phyloP scores from a whole-genome alignment of 2,797 vertebrate species.

The Smutsia temminckii region DNA sequence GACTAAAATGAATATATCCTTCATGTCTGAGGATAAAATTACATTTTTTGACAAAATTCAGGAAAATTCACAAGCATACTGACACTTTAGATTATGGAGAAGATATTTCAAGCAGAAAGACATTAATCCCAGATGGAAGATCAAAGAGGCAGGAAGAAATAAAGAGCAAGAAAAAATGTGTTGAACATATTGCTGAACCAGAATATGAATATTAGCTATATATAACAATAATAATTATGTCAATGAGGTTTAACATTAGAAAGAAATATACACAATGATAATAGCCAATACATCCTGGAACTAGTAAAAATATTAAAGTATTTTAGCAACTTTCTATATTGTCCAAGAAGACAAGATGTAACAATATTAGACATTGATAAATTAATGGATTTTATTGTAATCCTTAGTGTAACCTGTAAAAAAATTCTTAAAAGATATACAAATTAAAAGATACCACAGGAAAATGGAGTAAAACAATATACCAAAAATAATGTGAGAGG shows the following conservation, averaged over 20 bases:
- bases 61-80: background rate
- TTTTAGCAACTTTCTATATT: background rate
- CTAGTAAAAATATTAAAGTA: background rate
- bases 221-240: background rate
- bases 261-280: background rate
- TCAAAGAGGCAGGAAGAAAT: background rate
- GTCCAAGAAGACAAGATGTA: background rate
- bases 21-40: background rate
- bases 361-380: background rate
- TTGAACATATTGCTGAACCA: background rate
- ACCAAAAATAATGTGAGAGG: background rate
- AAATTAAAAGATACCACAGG: background rate
- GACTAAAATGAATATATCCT: background rate
- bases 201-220: background rate
- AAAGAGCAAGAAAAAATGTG: background rate
- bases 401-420: background rate
- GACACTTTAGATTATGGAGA: background rate
- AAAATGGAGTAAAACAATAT: background rate
- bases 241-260: background rate
- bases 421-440: background rate
- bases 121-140: background rate
- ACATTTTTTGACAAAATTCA: background rate
- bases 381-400: background rate
- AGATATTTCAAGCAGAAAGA: background rate
- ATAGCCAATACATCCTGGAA: no score